phyloP scores from a whole-genome alignment of 2,888 invertebrate species.

The Cybosia mesomella region DNA sequence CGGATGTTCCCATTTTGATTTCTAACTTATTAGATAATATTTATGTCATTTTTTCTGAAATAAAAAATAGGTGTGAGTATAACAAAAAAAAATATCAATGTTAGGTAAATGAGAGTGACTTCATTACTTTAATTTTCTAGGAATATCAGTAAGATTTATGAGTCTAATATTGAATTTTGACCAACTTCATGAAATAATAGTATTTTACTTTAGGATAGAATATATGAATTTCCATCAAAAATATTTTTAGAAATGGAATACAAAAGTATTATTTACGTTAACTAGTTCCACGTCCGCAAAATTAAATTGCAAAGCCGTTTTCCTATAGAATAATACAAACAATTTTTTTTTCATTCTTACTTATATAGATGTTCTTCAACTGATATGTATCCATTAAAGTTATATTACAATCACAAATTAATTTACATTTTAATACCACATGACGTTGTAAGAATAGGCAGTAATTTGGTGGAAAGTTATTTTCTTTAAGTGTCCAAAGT shows the following conservation, averaged over 20 bases:
- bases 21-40: conserved; percentile 19
- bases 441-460: conserved; percentile 19
- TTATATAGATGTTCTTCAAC: conserved; percentile 28
- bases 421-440: conserved; percentile 23
- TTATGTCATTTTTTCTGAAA: conserved; percentile 36
- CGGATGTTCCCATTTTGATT: conserved; percentile 35
- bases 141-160: no score
- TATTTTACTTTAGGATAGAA: neutral
- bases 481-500: conserved; percentile 7
- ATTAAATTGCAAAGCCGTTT: conserved; percentile 43
- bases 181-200: neutral
- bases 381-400: conserved; percentile 17
- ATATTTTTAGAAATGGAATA: neutral
- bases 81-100: neutral
- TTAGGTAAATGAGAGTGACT: neutral
- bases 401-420: conserved; percentile 9
- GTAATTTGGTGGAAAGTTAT: conserved; percentile 24
- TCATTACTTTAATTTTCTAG: neutral
- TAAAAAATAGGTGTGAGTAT: neutral
- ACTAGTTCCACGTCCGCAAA: conserved; percentile 54
- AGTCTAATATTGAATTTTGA: no score
- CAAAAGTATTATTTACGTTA: conserved; percentile 7
- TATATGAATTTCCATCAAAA: neutral
- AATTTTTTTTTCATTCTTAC: conserved; percentile 29
- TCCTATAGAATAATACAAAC: conserved; percentile 21